A percentile compares a stretch with the other conserved stretches of the same genome.
Evolutionary conservation across 2,888 invertebrate species (phyloP).

Genomic region (Cerceris rybyensis): DNA sequence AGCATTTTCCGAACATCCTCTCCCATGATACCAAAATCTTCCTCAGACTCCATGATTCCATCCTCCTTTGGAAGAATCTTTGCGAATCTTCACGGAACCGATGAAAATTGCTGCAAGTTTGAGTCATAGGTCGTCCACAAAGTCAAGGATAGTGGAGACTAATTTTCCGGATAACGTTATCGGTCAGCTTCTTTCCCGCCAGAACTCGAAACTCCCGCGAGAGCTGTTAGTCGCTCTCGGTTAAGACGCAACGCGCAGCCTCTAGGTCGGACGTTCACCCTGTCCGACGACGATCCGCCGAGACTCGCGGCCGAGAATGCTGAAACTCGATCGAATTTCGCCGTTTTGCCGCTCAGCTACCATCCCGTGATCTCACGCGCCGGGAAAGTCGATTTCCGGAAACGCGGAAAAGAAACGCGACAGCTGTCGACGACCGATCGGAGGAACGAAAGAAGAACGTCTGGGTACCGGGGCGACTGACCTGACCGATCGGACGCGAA

Average conservation of each 20-base stretch:
- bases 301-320: conserved; percentile 67
- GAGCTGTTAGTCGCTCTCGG: conserved; percentile 60
- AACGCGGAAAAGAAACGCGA: not conserved
- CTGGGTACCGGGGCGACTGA: too few species aligned
- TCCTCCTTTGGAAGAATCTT: too few species aligned
- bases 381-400: conserved; percentile 44
- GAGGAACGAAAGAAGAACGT: not conserved
- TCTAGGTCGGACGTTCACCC: conserved; percentile 82
- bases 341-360: conserved; percentile 31
- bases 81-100: too few species aligned
- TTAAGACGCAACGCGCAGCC: conserved; percentile 75
- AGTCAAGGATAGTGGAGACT: too few species aligned
- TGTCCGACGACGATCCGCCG: conserved; percentile 73
- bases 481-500: too few species aligned
- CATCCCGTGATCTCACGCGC: conserved; percentile 1
- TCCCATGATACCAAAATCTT: conserved; percentile 29
- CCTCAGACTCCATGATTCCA: not conserved
- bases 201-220: conserved; percentile 52
- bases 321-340: conserved; percentile 75
- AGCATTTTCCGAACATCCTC: conserved; percentile 33
- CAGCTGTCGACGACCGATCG: not conserved
- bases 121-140: too few species aligned
- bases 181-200: conserved; percentile 30
- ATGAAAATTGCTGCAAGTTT: too few species aligned
- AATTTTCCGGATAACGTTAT: too few species aligned